Evolutionary conservation across 2,113 vertebrate genomes (phyloP), one percentile per base, ranked within the genome.

Genomic region (Boulengeromyrus knoepffleri): DNA sequence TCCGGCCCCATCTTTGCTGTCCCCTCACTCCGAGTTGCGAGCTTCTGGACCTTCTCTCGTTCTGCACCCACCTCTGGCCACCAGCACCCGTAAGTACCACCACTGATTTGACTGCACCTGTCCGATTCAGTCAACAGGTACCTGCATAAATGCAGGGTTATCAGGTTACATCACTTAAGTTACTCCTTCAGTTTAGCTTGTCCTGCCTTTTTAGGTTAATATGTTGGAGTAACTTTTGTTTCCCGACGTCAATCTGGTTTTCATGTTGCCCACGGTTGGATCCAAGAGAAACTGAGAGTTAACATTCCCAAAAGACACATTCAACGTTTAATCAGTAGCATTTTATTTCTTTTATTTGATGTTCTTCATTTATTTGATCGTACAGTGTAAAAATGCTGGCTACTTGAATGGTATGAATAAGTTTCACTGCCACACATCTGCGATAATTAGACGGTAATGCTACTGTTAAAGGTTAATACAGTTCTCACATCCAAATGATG

Each of bases 1-100:
- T 87, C 96, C 97, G 87, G 96, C 97, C 6, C 95, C 96, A 12
- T 96, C 97, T 88, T 91, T 95, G 3, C 94, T 97, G 89, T 96
- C 97, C 31, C 97, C 96, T 17, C 97, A 96, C 92, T 95, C 97
- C 89, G 97, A 94, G 90, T 93, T 97, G 90, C 96, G 95, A 74
- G 92, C 97, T 90, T 92, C 96, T 0, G 92, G 92, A 0, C 2
- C 95, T 91, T 95, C 95, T 42, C 92, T 96, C 52, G 95, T 95
- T 91, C 94, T 95, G 9, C 95, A 93, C 66, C 94, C 95, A 36
- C 92, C 95, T 47, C 93, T 95, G 90, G 92, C 93, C 93, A 19
- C 94, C 91, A 95, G 95, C 56, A 93, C 90, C 0, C 95, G 97
- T 99, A 94, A 95, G 97, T 94, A 90, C 80, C 36, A 13, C 21